Evolutionary conservation across 2,113 vertebrate species (phyloP), one percentile per base, ranked within the genome.

Genomic region (Sminthopsis crassicaudata): DNA sequence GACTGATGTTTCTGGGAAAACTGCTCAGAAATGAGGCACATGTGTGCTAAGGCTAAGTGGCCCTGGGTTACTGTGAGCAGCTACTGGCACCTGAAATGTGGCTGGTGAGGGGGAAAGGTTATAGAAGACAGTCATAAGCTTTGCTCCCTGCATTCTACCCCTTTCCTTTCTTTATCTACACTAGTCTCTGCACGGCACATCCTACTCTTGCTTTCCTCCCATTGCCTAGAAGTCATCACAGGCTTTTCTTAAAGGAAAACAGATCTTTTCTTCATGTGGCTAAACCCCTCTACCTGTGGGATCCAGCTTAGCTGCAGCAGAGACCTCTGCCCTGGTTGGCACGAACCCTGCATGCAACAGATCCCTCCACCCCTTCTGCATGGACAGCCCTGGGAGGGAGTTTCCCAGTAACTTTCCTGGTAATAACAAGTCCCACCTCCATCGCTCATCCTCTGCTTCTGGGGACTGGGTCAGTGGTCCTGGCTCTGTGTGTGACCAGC

Each of bases 361-460:
- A 8, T 36, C 26, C n/a, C 54, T 8, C 22, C 0, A 9, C 11
- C 25, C n/a, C 3, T 42, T 51, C 30, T 27, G n/a, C 23, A 2
- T 0, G 19, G 51, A 46, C 26, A 0, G n/a, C 84, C 53, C 36
- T 2, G 89, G 89, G 53, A 36, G 48, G 19, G 7, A 1, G 0
- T 14, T 26, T 0, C 3, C 36, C 36, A 36, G 48, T 6, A 0
- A 46, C 3, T 7, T 7, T 91, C 46, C 3, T 2, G 60, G 14
- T 14, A 76, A 76, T 76, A 36, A 36, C 14, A n/a, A 76, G 36
- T 76, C 14, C 57, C 12, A n/a, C 57, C 30, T 36, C 10, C 2
- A 60, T 22, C 60, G 48, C 30, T 10, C 12, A 67, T 36, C 14
- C 60, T 36, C 11, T 67, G 60, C 60, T n/a, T 67, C 14, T 67